Conservation (phyloP, 1,140 invertebrate species). For the Trichoplusia ni region DNA sequence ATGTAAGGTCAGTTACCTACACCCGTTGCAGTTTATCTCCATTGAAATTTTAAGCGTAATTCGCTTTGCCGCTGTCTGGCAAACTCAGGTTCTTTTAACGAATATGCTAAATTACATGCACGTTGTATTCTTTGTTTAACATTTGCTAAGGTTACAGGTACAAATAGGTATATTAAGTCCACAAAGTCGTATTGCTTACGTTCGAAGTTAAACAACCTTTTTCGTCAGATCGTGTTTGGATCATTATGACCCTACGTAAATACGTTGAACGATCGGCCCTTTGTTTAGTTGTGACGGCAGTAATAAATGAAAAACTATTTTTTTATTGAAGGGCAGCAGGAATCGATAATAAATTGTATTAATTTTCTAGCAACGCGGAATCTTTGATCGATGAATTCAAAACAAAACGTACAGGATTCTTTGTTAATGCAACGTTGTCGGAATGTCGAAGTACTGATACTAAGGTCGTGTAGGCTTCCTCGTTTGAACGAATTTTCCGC, state of each 20-base stretch:
- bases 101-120: no score
- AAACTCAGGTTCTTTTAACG: background rate
- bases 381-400: conserved; percentile 7
- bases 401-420: conserved; percentile 12
- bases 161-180: no score
- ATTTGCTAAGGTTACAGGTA: no score
- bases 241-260: no score
- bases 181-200: no score
- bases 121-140: no score
- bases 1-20: background rate
- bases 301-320: background rate
- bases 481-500: conserved; percentile 28
- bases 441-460: conserved; percentile 17
- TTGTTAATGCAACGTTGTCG: no score
- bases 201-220: no score
- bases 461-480: conserved; percentile 37
- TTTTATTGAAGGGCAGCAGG: background rate
- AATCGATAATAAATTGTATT: background rate
- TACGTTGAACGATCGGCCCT: no score
- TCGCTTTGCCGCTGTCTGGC: background rate
- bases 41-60: background rate
- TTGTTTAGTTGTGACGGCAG: no score
- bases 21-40: background rate
- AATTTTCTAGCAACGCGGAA: conserved; percentile 32
- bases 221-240: no score